phyloP scores from a whole-genome alignment of 2,113 vertebrate genomes.

The Nycticryphes semicollaris region DNA sequence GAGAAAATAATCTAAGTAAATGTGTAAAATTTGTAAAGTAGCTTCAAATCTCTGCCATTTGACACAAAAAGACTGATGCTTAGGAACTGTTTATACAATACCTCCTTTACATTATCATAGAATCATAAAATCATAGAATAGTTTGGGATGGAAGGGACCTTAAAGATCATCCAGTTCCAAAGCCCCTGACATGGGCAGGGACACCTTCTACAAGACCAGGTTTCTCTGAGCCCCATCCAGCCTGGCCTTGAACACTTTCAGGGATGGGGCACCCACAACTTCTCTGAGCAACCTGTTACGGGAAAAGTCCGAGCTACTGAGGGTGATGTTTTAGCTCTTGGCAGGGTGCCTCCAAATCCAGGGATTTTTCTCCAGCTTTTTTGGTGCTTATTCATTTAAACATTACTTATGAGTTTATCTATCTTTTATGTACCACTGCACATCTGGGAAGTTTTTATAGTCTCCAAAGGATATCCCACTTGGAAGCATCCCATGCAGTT shows the following conservation, averaged over 20 bases:
- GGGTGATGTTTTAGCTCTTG: background rate
- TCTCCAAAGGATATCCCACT: background rate
- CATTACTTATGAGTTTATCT: background rate
- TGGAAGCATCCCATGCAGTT: background rate
- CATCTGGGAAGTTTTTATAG: background rate
- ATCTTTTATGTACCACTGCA: background rate
- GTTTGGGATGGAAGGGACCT: background rate
- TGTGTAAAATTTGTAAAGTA: background rate
- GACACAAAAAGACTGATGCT: background rate
- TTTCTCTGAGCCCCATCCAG: background rate
- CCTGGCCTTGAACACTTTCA: background rate
- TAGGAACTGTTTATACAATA: background rate
- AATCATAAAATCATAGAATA: background rate
- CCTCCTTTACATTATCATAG: rapidly evolving
- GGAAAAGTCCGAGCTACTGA: background rate
- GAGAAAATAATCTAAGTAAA: background rate
- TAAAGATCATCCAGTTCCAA: background rate
- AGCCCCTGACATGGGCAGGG: rapidly evolving
- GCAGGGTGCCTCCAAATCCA: background rate
- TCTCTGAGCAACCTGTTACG: background rate
- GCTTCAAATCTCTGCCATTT: background rate
- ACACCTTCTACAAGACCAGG: background rate
- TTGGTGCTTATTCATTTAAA: background rate
- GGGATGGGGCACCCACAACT: rapidly evolving
- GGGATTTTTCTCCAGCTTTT: background rate